Evolutionary conservation across 2,797 vertebrate species (phyloP).

Genomic region (Epinephelus awoara): DNA sequence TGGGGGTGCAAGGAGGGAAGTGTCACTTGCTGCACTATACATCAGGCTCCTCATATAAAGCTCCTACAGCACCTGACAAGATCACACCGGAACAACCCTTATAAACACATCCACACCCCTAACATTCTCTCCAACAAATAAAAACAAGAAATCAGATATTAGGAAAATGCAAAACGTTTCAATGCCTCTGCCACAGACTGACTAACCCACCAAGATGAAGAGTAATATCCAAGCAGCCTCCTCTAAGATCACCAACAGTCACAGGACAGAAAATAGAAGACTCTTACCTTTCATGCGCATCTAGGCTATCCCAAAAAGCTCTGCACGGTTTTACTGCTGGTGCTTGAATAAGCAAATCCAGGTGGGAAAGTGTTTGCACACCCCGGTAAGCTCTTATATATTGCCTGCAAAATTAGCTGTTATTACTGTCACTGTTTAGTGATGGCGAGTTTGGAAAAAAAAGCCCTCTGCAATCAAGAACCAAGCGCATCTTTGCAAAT

Average conservation of each 20-base stretch:
- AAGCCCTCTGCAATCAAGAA: conserved; percentile 99
- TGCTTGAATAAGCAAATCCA: conserved; percentile 98
- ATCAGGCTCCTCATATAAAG: conserved; percentile 31
- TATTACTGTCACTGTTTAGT: conserved; percentile 99
- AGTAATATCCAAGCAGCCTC: background rate
- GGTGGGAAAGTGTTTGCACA: conserved; percentile 99
- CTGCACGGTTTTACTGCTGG: conserved; percentile 78
- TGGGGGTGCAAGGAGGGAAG: conserved; percentile 49
- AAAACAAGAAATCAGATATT: background rate
- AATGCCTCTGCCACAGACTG: background rate
- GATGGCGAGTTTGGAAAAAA: conserved; percentile 93
- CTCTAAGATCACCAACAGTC: background rate
- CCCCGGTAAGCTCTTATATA: conserved; percentile 99
- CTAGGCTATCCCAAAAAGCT: conserved; percentile 61
- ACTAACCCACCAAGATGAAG: background rate
- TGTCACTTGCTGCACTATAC: conserved; percentile 49
- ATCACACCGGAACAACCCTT: background rate
- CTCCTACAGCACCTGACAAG: conserved; percentile 34
- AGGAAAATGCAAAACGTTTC: background rate
- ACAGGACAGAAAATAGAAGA: conserved; percentile 35
- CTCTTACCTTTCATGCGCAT: conserved; percentile 79
- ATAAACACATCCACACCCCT: background rate
- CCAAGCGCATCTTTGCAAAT: conserved; percentile 99
- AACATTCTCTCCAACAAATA: background rate
- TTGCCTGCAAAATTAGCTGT: conserved; percentile 99